These are phyloP conservation scores for Romanogobio albipinnatus DNA, from an alignment of 2,113 vertebrate species.

Conservation along the genomic window DNA sequence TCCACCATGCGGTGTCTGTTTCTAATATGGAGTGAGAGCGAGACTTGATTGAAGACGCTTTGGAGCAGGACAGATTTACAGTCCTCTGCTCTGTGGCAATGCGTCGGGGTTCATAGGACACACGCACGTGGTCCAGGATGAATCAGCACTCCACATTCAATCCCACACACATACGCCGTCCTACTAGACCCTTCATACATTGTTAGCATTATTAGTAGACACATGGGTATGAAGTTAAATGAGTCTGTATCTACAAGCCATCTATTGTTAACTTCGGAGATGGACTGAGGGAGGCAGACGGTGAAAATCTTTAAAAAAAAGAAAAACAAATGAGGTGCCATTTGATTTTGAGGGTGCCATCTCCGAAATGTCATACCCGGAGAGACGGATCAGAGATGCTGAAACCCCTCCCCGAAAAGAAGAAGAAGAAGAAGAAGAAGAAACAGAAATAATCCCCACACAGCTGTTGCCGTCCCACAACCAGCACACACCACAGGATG, in stretches of 20 bases:
- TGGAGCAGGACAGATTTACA: constrained; percentile 55
- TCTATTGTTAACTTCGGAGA: constrained; percentile 4
- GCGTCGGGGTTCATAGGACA: constrained; percentile 46
- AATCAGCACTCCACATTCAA: constrained; percentile 24
- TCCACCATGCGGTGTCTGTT: constrained; percentile 10
- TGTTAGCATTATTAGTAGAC: constrained; percentile 34
- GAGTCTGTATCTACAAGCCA: constrained; percentile 17
- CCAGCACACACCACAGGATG: constrained; percentile 27
- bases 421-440: not conserved
- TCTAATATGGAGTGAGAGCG: constrained; percentile 10
- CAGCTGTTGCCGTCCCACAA: constrained; percentile 43
- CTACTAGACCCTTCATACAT: not conserved
- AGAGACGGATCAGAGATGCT: constrained; percentile 35
- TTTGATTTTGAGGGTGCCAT: not conserved
- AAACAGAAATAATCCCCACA: constrained; percentile 32
- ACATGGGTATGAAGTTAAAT: constrained; percentile 37
- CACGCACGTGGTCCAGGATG: constrained; percentile 8
- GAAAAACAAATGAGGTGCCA: constrained; percentile 14
- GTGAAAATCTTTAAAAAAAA: not conserved
- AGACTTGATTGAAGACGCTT: constrained; percentile 34
- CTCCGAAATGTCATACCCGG: not conserved
- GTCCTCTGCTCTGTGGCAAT: constrained; percentile 44
- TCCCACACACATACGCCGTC: not conserved
- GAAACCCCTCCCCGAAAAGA: not conserved
- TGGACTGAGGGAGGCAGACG: not conserved